Conservation (phyloP, 2,113 vertebrate species). For the Channa maculata region DNA sequence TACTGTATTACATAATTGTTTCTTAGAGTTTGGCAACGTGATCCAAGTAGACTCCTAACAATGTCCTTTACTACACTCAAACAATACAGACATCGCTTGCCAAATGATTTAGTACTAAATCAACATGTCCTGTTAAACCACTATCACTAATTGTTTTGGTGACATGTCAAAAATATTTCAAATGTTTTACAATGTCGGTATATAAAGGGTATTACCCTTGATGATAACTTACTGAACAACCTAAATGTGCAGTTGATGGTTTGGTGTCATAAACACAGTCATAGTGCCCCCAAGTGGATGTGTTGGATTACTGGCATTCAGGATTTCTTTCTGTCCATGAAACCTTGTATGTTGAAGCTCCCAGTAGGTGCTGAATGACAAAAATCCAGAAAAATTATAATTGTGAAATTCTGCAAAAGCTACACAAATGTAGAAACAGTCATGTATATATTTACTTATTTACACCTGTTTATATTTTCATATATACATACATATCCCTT, state of each 20-base stretch:
- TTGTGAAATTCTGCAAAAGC: no score
- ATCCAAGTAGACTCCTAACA: background rate
- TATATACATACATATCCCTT: no score
- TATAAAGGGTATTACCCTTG: background rate
- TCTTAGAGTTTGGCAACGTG: background rate
- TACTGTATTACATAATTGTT: background rate
- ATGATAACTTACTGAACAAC: background rate
- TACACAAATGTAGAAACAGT: no score
- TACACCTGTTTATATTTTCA: no score
- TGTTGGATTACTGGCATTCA: conserved; percentile 22
- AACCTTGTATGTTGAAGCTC: no score
- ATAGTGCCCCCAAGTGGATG: conserved; percentile 63
- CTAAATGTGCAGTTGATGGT: background rate
- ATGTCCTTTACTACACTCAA: background rate
- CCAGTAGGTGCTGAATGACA: no score
- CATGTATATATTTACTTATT: no score
- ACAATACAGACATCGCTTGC: background rate
- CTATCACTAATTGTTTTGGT: no score
- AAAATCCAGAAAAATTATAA: no score
- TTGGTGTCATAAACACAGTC: background rate
- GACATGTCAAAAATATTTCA: no score
- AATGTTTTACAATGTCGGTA: background rate
- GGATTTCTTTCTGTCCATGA: background rate
- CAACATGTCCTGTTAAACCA: background rate
- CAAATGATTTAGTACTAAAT: background rate